Percentiles rank a stretch among this genome's conserved stretches.
phyloP scores from a whole-genome alignment of 2,888 invertebrate genomes.

The Mythimna impura region DNA sequence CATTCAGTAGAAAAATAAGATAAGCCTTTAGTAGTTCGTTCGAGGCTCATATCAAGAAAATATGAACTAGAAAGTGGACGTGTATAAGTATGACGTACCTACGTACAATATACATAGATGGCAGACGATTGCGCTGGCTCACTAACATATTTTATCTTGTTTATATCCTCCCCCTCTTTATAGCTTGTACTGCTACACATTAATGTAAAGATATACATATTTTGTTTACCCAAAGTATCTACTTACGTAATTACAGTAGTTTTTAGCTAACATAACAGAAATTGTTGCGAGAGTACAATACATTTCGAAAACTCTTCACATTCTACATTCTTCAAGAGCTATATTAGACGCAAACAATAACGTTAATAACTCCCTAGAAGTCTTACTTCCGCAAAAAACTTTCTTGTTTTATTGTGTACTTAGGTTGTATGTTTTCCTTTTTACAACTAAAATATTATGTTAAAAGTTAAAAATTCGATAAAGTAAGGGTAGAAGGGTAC shows the following conservation, averaged over 20 bases:
- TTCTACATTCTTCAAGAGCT: conserved; percentile 4
- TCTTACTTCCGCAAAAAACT: conserved; percentile 48
- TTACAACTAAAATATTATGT: conserved; percentile 42
- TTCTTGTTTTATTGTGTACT: conserved; percentile 50
- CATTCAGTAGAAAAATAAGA: not conserved
- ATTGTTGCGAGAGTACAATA: conserved; percentile 28
- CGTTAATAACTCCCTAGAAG: conserved; percentile 47
- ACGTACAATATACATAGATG: not conserved
- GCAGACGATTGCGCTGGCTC: conserved; percentile 6
- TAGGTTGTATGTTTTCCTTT: conserved; percentile 39
- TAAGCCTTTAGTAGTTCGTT: not conserved
- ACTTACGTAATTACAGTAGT: conserved; percentile 34
- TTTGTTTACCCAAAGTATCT: conserved; percentile 27
- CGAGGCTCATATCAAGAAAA: not conserved
- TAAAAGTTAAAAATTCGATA: conserved; percentile 40
- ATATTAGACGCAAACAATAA: conserved; percentile 45
- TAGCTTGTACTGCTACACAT: conserved; percentile 18
- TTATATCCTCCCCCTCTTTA: conserved; percentile 10
- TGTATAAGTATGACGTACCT: not conserved
- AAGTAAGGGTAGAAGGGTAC: conserved; percentile 8
- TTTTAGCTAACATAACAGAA: conserved; percentile 32
- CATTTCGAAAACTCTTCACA: conserved; percentile 32
- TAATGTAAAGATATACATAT: conserved; percentile 21
- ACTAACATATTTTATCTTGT: conserved; percentile 16
- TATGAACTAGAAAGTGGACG: not conserved